Percentiles rank a stretch among this genome's conserved stretches.
phyloP scores from a whole-genome alignment of 2,888 invertebrate species.

The Torymus aiolomorphi region DNA sequence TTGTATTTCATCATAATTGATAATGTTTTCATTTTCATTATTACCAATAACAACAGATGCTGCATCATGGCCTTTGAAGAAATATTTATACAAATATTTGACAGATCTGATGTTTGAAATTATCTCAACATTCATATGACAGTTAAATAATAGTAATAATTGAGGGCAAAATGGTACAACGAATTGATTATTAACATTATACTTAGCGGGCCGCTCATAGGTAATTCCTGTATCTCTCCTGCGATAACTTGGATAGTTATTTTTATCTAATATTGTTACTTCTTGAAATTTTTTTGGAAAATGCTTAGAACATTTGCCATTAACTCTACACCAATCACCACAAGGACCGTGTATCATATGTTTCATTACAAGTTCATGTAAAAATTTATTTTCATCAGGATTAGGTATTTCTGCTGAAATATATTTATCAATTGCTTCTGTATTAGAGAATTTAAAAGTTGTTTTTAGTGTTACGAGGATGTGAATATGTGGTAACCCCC shows the following conservation, averaged over 20 bases:
- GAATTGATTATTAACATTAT: slow-evolving; percentile 65
- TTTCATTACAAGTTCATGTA: slow-evolving; percentile 66
- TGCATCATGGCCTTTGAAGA: slow-evolving; percentile 61
- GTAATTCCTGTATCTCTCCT: slow-evolving; percentile 58
- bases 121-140: slow-evolving; percentile 67
- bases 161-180: slow-evolving; percentile 65
- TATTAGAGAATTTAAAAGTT: too few species aligned
- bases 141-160: slow-evolving; percentile 60
- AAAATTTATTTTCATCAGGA: slow-evolving; percentile 61
- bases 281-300: slow-evolving; percentile 64
- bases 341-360: slow-evolving; percentile 72
- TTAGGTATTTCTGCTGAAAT: background rate
- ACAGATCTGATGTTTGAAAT: slow-evolving; percentile 63
- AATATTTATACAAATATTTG: slow-evolving; percentile 58
- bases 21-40: slow-evolving; percentile 15
- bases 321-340: slow-evolving; percentile 60
- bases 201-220: slow-evolving; percentile 54
- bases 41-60: slow-evolving; percentile 53
- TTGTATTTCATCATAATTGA: slow-evolving; percentile 58
- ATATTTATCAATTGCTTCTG: too few species aligned
- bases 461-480: too few species aligned
- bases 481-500: slow-evolving; percentile 47
- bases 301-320: slow-evolving; percentile 64
- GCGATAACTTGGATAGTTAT: slow-evolving; percentile 64
- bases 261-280: slow-evolving; percentile 59